These are phyloP conservation scores for Drosophila basisetae DNA, from an alignment of 2,888 invertebrate genomes.

Conservation along the genomic window DNA sequence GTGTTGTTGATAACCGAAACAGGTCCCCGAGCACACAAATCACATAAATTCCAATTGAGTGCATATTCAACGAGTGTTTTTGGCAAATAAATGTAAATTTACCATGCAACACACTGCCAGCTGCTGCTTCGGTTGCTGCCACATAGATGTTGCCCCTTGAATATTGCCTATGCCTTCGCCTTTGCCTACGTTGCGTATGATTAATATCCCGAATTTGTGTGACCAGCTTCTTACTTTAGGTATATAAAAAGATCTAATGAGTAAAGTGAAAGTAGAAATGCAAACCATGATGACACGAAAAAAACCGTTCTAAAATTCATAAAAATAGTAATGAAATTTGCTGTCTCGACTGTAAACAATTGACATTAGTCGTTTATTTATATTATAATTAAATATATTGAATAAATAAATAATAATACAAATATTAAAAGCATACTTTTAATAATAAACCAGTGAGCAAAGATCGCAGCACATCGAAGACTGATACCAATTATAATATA, in stretches of 20 bases:
- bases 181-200: constrained; percentile 68
- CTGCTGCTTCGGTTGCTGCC: constrained; percentile 1
- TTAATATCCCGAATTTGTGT: constrained; percentile 66
- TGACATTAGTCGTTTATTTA: too few relatives aligned
- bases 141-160: constrained; percentile 1
- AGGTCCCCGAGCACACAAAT: constrained; percentile 80
- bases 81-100: constrained; percentile 75
- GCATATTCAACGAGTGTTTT: constrained; percentile 69
- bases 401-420: too few relatives aligned
- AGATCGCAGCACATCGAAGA: neutral
- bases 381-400: too few relatives aligned
- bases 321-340: too few relatives aligned
- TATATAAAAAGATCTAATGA: neutral
- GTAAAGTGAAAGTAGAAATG: too few relatives aligned
- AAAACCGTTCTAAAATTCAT: too few relatives aligned
- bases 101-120: constrained; percentile 48
- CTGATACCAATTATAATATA: neutral
- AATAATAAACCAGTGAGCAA: neutral
- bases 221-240: constrained; percentile 18
- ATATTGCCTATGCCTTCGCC: neutral
- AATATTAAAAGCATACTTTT: neutral
- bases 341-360: too few relatives aligned
- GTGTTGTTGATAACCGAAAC: constrained; percentile 78
- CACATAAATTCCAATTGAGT: constrained; percentile 81
- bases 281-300: too few relatives aligned